Base-by-base conservation (phyloP, 2,888 invertebrate species). In the Patella depressa region DNA sequence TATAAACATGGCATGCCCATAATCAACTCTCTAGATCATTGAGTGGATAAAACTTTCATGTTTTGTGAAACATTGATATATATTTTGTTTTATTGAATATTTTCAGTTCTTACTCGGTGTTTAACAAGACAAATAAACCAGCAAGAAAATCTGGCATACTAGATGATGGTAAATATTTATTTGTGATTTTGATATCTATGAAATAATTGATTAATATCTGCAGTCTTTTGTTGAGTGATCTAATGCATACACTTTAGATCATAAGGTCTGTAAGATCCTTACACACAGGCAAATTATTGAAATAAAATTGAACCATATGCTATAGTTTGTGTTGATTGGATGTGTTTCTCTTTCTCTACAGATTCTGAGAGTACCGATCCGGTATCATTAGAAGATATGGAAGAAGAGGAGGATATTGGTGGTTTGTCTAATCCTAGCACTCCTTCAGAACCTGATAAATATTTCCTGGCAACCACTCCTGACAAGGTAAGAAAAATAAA, bases 311-410 rank as follows among this genome's bases (percentile, higher is more conserved):
- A 45, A 45, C 45, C 9, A 45, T 45, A 45, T 45, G 9, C 9
- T 45, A 45, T 9, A 45, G 45, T 45, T 45, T 9, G 9, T 45
- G 45, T 9, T 45, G 9, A 45, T 0, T 45, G 45, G 45, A 45
- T 45, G 45, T 45, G 7, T n/a, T 11, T 69, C 9, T 29, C 4
- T 45, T 75, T 34, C 57, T 12, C 79, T 74, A 14, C 77, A 81
- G 87, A 87, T 77, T 88, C 87, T 15, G 87, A 87, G 74, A 85
- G 86, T 71, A 87, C 88, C 14, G 89, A 89, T 73, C 86, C 86
- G 11, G 80, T 88, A 4, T 87, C 88, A 0, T 77, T 88, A 19
- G 88, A 89, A 11, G 89, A 88, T 74, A 83, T 87, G n/a, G 87
- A 85, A 17, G 86, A 87, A 65, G 85, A 85, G 9, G 87, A 86